phyloP scores from a whole-genome alignment of 2,797 vertebrate genomes.

The Clarias platycephalus region DNA sequence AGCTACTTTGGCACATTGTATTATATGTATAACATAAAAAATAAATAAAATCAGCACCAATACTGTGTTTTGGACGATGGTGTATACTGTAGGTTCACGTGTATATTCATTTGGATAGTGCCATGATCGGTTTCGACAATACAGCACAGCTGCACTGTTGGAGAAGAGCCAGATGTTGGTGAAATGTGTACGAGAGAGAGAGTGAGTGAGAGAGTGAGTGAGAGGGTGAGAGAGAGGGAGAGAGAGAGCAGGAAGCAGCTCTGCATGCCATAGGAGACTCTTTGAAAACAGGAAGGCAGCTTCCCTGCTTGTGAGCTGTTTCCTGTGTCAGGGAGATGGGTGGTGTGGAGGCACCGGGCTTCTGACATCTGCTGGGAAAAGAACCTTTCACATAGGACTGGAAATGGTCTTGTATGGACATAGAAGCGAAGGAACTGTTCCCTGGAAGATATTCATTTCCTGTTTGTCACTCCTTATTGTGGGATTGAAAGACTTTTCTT shows the following conservation, averaged over 20 bases:
- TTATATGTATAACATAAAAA: no score
- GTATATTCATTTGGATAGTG: conserved; percentile 29
- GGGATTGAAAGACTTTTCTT: not conserved
- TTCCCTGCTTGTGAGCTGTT: conserved; percentile 80
- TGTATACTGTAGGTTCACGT: conserved; percentile 5
- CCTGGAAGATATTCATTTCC: conserved; percentile 29
- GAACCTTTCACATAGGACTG: conserved; percentile 66
- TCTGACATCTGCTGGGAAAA: conserved; percentile 79
- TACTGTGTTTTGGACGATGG: no score
- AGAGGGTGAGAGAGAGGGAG: conserved; percentile 70
- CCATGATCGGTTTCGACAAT: conserved; percentile 46
- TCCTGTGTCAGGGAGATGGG: conserved; percentile 85
- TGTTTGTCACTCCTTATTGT: conserved; percentile 6
- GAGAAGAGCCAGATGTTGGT: conserved; percentile 80
- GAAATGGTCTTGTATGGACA: conserved; percentile 73
- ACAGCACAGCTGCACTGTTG: conserved; percentile 69
- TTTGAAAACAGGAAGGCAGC: conserved; percentile 95
- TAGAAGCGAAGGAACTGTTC: conserved; percentile 47
- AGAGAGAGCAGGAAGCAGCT: conserved; percentile 79
- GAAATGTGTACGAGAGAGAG: conserved; percentile 58
- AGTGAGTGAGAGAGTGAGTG: conserved; percentile 74
- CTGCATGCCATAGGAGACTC: conserved; percentile 80
- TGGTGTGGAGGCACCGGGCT: conserved; percentile 62
- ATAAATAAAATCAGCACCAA: no score
- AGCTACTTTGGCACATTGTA: no score